phyloP scores from a whole-genome alignment of 2,888 invertebrate species.

The Glomeris marginata region DNA sequence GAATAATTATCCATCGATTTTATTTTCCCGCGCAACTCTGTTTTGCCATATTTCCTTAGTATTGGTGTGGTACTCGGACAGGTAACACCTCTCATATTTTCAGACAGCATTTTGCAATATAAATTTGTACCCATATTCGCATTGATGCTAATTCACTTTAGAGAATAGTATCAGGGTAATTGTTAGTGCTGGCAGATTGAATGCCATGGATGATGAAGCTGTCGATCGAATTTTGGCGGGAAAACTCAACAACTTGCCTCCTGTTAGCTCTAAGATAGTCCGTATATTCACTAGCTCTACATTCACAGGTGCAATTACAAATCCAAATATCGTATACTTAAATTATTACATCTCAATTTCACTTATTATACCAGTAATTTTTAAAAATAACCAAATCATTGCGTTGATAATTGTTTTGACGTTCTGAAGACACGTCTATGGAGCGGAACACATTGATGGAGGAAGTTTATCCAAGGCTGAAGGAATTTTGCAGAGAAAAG shows the following conservation, averaged over 20 bases:
- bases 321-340: no score
- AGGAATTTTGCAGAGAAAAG: conserved; percentile 92
- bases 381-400: conserved; percentile 1
- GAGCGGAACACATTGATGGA: conserved; percentile 96
- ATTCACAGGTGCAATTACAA: conserved; percentile 62
- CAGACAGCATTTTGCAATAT: no score
- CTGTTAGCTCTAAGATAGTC: conserved; percentile 95
- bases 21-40: no score
- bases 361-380: not conserved
- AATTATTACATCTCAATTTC: not conserved
- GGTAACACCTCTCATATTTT: no score
- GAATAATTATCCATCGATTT: no score
- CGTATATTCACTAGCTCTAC: conserved; percentile 97
- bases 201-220: conserved; percentile 75
- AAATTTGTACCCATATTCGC: no score
- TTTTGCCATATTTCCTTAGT: no score
- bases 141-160: no score
- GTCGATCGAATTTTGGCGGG: conserved; percentile 83
- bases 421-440: conserved; percentile 87
- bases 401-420: not conserved
- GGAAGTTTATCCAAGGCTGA: conserved; percentile 90
- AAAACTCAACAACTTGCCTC: conserved; percentile 70
- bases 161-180: no score
- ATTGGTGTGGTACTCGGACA: no score
- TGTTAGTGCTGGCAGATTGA: no score